Evolutionary conservation across 2,888 invertebrate species (phyloP), one percentile per base, ranked within the genome.

Genomic region (Xanthostigma xanthostigma): DNA sequence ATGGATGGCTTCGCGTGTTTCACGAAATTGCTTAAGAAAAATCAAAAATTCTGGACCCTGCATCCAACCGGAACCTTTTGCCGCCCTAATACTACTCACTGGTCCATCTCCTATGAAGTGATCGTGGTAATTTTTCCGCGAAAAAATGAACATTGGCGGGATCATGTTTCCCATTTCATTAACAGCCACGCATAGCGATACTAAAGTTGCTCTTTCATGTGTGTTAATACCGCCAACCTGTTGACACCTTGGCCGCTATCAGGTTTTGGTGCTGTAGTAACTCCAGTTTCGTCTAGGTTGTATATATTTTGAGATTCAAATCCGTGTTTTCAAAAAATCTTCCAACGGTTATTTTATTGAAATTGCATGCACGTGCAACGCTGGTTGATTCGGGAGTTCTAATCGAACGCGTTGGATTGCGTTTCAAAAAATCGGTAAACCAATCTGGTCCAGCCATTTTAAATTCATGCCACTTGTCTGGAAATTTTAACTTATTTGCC

Each of bases 41-140:
- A n/a, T n/a, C n/a, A n/a, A n/a, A n/a, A n/a, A n/a, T 44, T 58
- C 55, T 33, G 41, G 52, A 8, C 12, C 53, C 10, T 55, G 55
- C 57, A 61, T 61, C 62, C 61, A 62, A 17, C 61, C 60, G 3
- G 55, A 56, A 6, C 27, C 17, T 51, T 63, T 62, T 6, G 58
- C 61, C 41, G 56, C 57, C n/a, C 60, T 60, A 53, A 60, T 59
- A 41, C 51, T 56, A 2, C 53, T 60, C 41, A 56, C 50, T 12
- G 61, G 62, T 9, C 60, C 59, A 52, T 56, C 56, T 14, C 27
- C 14, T 8, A 56, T 17, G 51, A 55, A 56, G 11, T 50, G 11
- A 13, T 54, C 53, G 43, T 53, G 55, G 46, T 51, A 61, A 47
- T 54, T 57, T 6, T 55, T 40, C 5, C 57, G 47, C 10, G 58